Evolutionary conservation across 2,888 invertebrate genomes (phyloP).

Genomic region (Aphodius sticticus): DNA sequence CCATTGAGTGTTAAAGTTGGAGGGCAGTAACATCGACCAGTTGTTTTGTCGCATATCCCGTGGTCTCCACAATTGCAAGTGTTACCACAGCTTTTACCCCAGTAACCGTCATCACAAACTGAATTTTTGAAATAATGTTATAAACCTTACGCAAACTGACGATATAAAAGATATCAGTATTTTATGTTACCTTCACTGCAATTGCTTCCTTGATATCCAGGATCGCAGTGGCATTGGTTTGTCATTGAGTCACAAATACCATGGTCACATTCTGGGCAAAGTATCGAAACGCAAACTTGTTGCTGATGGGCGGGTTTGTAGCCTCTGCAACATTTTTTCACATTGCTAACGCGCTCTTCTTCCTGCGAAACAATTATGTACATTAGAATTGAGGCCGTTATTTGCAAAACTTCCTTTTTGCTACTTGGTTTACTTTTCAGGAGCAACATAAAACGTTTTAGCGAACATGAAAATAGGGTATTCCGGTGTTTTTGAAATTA

Average conservation of each 20-base stretch:
- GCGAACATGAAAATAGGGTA: no score
- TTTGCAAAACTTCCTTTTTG: no score
- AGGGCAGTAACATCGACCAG: conserved; percentile 72
- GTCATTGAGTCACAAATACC: conserved; percentile 67
- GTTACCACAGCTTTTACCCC: conserved; percentile 78
- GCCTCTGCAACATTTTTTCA: conserved; percentile 80
- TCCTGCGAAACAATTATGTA: conserved; percentile 63
- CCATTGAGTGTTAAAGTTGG: conserved; percentile 70
- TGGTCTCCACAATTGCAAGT: conserved; percentile 69
- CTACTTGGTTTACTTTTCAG: no score
- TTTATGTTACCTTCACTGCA: conserved; percentile 67
- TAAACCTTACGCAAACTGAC: no score
- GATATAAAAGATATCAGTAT: no score
- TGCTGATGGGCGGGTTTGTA: conserved; percentile 65
- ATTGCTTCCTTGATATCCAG: conserved; percentile 68
- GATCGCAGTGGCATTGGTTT: conserved; percentile 67
- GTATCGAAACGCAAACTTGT: conserved; percentile 57
- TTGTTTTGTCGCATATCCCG: conserved; percentile 70
- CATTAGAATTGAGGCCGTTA: no score
- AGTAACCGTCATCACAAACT: conserved; percentile 75
- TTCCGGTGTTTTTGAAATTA: no score
- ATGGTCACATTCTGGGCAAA: conserved; percentile 61
- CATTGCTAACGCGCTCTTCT: conserved; percentile 70
- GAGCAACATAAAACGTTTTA: no score
- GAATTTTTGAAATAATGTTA: conserved; percentile 44